Percentiles rank a stretch among this genome's conserved stretches.
phyloP scores from a whole-genome alignment of 64 coral and sea anemone genomes.

The Montipora capricornis region DNA sequence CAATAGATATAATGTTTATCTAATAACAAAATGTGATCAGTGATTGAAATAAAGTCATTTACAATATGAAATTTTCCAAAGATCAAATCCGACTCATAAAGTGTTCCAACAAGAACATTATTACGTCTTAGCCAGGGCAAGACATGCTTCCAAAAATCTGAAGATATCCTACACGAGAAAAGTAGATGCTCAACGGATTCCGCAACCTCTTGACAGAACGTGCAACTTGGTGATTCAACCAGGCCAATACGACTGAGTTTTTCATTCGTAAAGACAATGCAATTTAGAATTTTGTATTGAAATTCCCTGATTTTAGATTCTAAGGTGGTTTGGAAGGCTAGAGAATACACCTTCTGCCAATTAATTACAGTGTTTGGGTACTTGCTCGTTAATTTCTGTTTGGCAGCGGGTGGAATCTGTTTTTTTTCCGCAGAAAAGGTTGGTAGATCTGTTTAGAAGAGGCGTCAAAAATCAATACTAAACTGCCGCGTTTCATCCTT shows the following conservation, averaged over 20 bases:
- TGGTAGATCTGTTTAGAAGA: not conserved
- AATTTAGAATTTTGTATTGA: slow-evolving; percentile 2
- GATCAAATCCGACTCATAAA: not conserved
- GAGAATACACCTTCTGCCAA: not conserved
- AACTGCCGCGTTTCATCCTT: not conserved
- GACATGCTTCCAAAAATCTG: slow-evolving; percentile 4
- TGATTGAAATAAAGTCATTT: not conserved
- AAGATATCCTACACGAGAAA: not conserved
- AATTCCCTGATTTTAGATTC: not conserved
- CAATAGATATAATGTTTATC: not conserved
- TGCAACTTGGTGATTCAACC: not conserved
- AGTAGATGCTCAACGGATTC: slow-evolving; percentile 10
- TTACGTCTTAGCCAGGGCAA: not conserved
- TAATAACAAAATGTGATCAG: not conserved
- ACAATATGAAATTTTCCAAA: slow-evolving; percentile 1
- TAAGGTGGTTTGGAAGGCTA: not conserved
- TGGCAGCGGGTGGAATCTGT: slow-evolving; percentile 8
- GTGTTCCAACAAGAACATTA: not conserved
- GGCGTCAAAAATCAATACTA: not conserved
- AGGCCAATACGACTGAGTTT: not conserved
- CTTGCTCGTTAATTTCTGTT: slow-evolving; percentile 1
- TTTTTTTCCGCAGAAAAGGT: not conserved
- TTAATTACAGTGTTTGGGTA: not conserved
- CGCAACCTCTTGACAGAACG: not conserved
- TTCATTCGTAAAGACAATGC: not conserved